phyloP scores from a whole-genome alignment of 2,888 invertebrate genomes.

The Cephonodes hylas region DNA sequence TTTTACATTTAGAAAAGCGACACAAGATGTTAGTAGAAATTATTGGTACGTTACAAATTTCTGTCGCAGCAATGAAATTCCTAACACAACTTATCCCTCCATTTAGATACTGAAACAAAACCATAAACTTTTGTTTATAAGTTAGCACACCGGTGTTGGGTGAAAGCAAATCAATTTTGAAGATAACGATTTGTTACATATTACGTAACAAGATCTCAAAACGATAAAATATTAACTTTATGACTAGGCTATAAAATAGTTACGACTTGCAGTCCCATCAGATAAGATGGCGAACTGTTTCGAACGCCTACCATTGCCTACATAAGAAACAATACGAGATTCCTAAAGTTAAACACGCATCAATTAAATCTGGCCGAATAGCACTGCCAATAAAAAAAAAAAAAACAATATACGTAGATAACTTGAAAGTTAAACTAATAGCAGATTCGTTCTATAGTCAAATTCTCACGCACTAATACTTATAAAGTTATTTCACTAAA shows the following conservation, averaged over 20 bases:
- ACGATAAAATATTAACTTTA: not conserved
- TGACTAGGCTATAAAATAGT: not conserved
- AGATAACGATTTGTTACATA: not conserved
- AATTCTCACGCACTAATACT: too few species aligned
- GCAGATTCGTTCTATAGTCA: too few species aligned
- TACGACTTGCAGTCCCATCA: not conserved
- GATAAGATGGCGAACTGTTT: not conserved
- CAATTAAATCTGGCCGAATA: not conserved
- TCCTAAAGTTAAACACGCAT: not conserved
- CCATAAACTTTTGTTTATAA: not conserved
- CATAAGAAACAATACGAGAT: not conserved
- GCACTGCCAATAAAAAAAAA: not conserved
- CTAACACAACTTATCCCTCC: too few species aligned
- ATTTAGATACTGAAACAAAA: not conserved
- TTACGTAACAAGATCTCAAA: not conserved
- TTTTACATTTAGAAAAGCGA: too few species aligned
- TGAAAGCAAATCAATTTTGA: too few species aligned
- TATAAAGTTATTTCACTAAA: too few species aligned
- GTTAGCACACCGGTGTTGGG: too few species aligned
- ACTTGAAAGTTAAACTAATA: too few species aligned
- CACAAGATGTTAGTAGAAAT: too few species aligned
- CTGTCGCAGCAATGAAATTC: too few species aligned
- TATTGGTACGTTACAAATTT: too few species aligned
- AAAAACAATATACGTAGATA: too few species aligned
- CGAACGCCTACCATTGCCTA: not conserved